phyloP scores from a whole-genome alignment of 2,113 vertebrate species.

The Oceanites oceanicus region DNA sequence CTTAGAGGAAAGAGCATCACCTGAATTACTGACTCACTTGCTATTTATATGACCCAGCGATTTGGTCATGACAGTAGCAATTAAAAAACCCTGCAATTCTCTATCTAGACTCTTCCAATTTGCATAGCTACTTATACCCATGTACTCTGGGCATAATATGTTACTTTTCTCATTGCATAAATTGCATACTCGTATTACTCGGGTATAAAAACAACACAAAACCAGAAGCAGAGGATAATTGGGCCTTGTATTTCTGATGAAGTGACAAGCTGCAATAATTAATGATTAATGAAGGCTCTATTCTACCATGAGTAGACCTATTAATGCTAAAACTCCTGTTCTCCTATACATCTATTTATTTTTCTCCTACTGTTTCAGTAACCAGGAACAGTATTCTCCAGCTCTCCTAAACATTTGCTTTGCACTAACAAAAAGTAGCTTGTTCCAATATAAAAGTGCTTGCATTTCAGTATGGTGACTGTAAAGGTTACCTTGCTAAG shows the following conservation, averaged over 20 bases:
- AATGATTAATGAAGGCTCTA: not conserved
- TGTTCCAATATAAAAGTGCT: not conserved
- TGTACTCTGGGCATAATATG: not conserved
- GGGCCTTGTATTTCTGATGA: not conserved
- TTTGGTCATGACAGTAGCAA: not conserved
- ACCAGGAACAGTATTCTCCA: not conserved
- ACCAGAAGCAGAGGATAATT: not conserved
- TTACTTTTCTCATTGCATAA: not conserved
- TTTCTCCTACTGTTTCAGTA: not conserved
- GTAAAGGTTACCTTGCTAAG: not conserved
- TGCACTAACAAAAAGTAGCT: not conserved
- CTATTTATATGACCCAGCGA: not conserved
- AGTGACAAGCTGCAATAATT: not conserved
- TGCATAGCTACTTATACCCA: conserved; percentile 45
- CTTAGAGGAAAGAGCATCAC: not conserved
- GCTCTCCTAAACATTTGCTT: not conserved
- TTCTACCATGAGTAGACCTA: not conserved
- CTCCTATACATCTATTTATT: not conserved
- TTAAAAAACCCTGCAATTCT: not conserved
- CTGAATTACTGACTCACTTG: not conserved
- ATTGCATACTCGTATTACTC: not conserved
- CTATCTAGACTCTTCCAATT: not conserved
- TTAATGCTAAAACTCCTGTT: not conserved
- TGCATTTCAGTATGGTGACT: not conserved
- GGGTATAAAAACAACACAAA: not conserved